Base-by-base conservation (phyloP, 2,888 invertebrate species). In the Hypselothyrea guttata region DNA sequence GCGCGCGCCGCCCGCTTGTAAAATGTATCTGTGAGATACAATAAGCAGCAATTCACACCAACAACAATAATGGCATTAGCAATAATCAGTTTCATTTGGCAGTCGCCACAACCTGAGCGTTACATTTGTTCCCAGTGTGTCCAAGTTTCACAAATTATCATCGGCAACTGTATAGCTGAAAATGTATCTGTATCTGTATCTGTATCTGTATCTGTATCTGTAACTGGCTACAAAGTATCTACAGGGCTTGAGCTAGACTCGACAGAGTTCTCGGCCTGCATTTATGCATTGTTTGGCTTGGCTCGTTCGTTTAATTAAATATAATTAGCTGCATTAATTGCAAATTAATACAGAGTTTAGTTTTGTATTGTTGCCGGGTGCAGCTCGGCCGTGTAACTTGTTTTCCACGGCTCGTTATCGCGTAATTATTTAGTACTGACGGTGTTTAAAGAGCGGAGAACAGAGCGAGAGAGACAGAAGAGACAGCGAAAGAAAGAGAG, bases 301-400 rank as follows among this genome's bases (percentile, higher is more conserved):
- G 65, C 49, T 77, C 86, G 84, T 78, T 82, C 82, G 78, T 84
- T 84, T 82, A 86, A 82, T 82, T 82, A 82, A 84, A 82, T 86
- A 75, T 82, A 82, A 82, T 82, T 82, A 82, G 86, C 78, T 84
- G 75, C 82, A 82, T 86, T 86, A 82, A 82, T 82, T 84, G 84
- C 76, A 84, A 84, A 86, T 86, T 82, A 86, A 82, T 86, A 86
- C 86, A 81, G 75, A 86, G 78, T 74, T 85, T 84, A 76, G 65
- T 66, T 76, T 68, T 57, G 61, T 64, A 64, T 66, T 77, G 81
- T 66, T 81, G 76, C 66, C 54, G 47, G 67, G 34, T 34, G n/a
- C 51, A 42, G 27, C 7, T 13, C 22, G 28, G 27, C 22, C 34
- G 34, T 38, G 71, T 72, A 66, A 84, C 84, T 82, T 37, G 84